Conservation (phyloP, 2,888 invertebrate species). For the Oligia strigilis region DNA sequence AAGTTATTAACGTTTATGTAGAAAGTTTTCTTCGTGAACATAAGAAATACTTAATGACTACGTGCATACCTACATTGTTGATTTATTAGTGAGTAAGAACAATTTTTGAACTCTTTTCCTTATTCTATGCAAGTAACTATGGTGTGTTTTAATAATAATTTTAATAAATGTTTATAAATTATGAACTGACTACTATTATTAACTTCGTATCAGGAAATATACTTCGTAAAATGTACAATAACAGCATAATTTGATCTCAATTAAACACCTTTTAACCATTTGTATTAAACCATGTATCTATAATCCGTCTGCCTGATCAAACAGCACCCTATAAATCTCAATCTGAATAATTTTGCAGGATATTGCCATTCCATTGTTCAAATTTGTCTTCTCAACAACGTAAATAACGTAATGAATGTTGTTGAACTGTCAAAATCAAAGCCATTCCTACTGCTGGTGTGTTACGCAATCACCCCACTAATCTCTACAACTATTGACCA, state of each 20-base stretch:
- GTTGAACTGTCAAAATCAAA: background rate
- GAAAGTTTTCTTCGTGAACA: background rate
- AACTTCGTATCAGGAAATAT: background rate
- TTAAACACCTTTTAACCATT: background rate
- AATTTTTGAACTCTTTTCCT: constrained; percentile 5
- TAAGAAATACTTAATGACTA: background rate
- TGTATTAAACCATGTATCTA: background rate
- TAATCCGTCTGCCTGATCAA: background rate
- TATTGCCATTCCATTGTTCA: background rate
- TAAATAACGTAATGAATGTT: background rate
- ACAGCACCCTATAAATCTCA: background rate
- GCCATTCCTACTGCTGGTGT: background rate
- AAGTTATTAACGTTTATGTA: background rate
- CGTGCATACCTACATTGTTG: constrained; percentile 2
- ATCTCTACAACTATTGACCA: constrained; percentile 9
- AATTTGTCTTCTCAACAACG: background rate
- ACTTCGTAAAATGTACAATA: background rate
- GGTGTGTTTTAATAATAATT: background rate
- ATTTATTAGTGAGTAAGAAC: constrained; percentile 1
- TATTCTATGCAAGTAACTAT: background rate
- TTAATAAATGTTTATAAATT: constrained; percentile 6
- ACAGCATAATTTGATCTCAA: background rate
- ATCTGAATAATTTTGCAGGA: background rate
- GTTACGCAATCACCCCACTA: background rate
- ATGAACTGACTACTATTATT: background rate